Evolutionary conservation across 1,140 invertebrate species (phyloP), one percentile per base, ranked within the genome.

Genomic region (Pomacea maculata): DNA sequence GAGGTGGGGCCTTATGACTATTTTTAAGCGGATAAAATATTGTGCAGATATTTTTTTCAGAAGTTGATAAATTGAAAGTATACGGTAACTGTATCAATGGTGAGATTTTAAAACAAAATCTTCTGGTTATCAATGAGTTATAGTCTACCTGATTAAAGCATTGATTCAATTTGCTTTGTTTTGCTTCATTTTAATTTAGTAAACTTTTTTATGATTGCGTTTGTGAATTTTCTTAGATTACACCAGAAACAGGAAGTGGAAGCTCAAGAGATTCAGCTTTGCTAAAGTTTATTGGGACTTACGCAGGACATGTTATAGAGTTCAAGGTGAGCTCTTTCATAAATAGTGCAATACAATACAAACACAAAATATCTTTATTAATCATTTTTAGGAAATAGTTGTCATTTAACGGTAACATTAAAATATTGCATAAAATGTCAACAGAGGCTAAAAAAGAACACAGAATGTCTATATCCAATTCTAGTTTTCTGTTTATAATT

Each of bases 261-360:
- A 63, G 64, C 12, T 76, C n/a, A 21, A 75, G 71, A 68, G 80
- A 87, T 64, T 83, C 85, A 68, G 83, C 88, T 71, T 78, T 85
- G 73, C 82, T 91, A 14, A 90, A 89, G 76, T 90, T 91, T 76
- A 94, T 94, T 89, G 94, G 94, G 17, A 93, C 93, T 25, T 94
- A 94, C 89, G 93, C 93, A 79, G 94, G 94, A 7, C 83, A 87
- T 90, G 92, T 94, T 81, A 94, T 95, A 83, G 94, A 94, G 89
- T 95, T 94, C 86, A 92, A 91, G 87, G 94, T 94, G 88, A 86
- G 88, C 87, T 55, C 25, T 61, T 45, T 70, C 10, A 29, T 25
- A 12, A 15, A 29, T 11, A 12, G 12, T 25, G 34, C 11, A 25
- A 29, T 45, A 6, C 34, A 45, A 45, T 45, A 45, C 34, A 45